phyloP scores from a whole-genome alignment of 2,113 vertebrate species.

The Pogona vitticeps region DNA sequence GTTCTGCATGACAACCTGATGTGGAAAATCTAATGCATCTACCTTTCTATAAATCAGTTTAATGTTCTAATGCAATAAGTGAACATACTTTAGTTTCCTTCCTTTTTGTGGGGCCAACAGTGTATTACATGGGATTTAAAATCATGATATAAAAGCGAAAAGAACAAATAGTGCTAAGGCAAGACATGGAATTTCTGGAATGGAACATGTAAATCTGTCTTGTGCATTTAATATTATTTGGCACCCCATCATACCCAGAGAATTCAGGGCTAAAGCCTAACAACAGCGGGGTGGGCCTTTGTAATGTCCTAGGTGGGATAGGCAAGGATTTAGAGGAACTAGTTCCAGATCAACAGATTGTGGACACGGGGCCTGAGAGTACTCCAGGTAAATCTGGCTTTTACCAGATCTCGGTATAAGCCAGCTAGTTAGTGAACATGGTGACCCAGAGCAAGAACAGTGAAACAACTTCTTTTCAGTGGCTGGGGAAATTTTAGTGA shows the following conservation, averaged over 20 bases:
- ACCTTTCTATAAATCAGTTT: constrained; percentile 3
- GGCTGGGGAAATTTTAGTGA: no score
- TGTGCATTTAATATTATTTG: background rate
- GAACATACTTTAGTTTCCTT: background rate
- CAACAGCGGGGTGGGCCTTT: no score
- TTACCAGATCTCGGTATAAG: no score
- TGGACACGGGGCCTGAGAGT: no score
- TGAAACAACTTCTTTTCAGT: no score
- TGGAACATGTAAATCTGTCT: background rate
- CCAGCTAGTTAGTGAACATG: no score
- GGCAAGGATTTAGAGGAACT: no score
- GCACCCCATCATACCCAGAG: background rate
- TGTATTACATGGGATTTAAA: constrained; percentile 8
- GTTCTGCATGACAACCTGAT: background rate
- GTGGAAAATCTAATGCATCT: constrained; percentile 8
- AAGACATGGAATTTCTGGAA: background rate
- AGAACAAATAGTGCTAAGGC: background rate
- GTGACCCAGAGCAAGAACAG: no score
- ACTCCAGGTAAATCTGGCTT: no score
- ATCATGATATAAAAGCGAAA: background rate
- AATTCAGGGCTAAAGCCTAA: background rate
- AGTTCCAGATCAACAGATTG: no score
- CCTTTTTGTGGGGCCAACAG: background rate
- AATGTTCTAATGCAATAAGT: constrained; percentile 4
- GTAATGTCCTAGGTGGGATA: no score